Percentiles rank a stretch among this genome's conserved stretches.
These are phyloP conservation scores for Eledone cirrhosa DNA, from an alignment of 2,888 invertebrate genomes.

Conservation along the genomic window DNA sequence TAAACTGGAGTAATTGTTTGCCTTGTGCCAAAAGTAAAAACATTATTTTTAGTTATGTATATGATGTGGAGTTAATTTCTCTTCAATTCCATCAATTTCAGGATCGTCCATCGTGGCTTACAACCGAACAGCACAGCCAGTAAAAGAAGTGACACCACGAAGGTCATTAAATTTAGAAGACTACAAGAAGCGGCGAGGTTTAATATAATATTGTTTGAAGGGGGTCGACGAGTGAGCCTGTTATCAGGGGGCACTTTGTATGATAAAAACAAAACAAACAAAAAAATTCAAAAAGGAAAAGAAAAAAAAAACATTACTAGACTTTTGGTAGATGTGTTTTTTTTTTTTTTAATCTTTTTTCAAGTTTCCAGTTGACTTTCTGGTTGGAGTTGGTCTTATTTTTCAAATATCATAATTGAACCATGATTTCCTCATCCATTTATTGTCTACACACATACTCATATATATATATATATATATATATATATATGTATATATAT, in stretches of 20 bases:
- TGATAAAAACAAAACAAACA: conserved; percentile 1
- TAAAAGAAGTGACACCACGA: conserved; percentile 51
- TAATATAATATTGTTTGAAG: conserved; percentile 48
- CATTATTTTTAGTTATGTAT: no score
- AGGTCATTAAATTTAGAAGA: conserved; percentile 66
- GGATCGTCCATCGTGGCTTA: conserved; percentile 54
- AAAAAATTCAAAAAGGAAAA: no score
- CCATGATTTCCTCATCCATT: no score
- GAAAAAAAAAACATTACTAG: neutral
- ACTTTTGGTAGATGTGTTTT: conserved; percentile 17
- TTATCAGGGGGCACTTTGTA: neutral
- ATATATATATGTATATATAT: neutral
- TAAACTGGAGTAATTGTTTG: no score
- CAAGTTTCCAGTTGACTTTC: no score
- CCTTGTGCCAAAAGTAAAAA: no score
- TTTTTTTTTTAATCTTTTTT: neutral
- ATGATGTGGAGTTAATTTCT: neutral
- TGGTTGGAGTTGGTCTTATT: no score
- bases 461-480: neutral
- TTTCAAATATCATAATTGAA: no score
- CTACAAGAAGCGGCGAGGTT: conserved; percentile 65
- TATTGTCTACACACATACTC: no score
- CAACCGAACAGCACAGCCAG: conserved; percentile 46
- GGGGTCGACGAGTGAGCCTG: neutral
- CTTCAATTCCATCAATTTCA: conserved; percentile 36